Conservation (phyloP, 2,888 invertebrate species). For the Bembecia ichneumoniformis region DNA sequence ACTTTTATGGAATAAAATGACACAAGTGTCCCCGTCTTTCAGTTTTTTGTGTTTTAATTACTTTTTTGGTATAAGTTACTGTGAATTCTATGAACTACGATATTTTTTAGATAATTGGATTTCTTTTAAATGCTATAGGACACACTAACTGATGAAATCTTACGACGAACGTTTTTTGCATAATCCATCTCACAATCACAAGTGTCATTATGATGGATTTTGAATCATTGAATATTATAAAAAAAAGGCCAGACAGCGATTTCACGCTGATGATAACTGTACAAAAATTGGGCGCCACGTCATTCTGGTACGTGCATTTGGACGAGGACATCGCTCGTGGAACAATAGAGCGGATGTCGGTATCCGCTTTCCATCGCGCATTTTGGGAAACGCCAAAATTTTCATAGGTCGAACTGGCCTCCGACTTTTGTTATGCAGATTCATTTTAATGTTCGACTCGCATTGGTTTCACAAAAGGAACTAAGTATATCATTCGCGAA, state of each 20-base stretch:
- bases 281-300: constrained; percentile 46
- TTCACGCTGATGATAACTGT: constrained; percentile 58
- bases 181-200: too few relatives aligned
- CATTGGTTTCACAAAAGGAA: neutral
- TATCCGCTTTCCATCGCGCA: constrained; percentile 62
- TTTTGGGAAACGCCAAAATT: constrained; percentile 67
- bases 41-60: too few relatives aligned
- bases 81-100: too few relatives aligned
- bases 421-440: constrained; percentile 59
- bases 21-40: too few relatives aligned
- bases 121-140: too few relatives aligned
- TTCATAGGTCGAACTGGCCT: constrained; percentile 47
- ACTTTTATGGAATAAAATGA: too few relatives aligned
- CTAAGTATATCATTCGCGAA: too few relatives aligned
- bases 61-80: too few relatives aligned
- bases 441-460: constrained; percentile 9
- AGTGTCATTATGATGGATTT: too few relatives aligned
- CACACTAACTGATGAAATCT: too few relatives aligned
- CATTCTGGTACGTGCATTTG: constrained; percentile 40
- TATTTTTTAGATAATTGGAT: too few relatives aligned
- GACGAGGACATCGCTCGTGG: constrained; percentile 60
- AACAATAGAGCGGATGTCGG: constrained; percentile 52
- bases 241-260: constrained; percentile 35
- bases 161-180: too few relatives aligned
- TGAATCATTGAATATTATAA: neutral